These are phyloP conservation scores for Mesopsocus fuscifrons DNA, from an alignment of 2,888 invertebrate species.

Conservation along the genomic window DNA sequence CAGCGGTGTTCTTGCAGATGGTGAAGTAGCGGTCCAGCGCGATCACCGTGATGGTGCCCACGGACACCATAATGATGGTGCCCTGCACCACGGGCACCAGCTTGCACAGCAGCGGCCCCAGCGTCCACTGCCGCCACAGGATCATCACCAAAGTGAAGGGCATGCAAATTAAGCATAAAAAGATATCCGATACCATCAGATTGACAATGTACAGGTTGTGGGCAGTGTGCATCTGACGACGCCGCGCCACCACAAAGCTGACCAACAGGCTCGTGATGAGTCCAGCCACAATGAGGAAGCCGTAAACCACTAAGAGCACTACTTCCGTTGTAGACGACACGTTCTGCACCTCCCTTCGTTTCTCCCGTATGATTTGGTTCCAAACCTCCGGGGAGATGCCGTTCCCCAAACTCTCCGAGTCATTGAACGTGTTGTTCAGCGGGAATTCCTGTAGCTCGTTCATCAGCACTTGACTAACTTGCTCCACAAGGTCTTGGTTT, in stretches of 20 bases:
- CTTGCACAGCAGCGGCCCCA: constrained; percentile 35
- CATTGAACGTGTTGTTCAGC: constrained; percentile 10
- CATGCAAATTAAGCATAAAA: constrained; percentile 35
- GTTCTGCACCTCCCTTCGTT: constrained; percentile 15
- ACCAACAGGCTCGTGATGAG: constrained; percentile 23
- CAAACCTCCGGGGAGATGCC: constrained; percentile 8
- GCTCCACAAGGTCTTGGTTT: too few relatives aligned
- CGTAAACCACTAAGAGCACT: constrained; percentile 22
- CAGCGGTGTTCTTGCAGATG: constrained; percentile 23
- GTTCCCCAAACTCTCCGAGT: constrained; percentile 7
- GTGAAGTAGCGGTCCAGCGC: constrained; percentile 26
- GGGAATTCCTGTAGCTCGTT: too few relatives aligned
- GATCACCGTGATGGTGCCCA: constrained; percentile 38
- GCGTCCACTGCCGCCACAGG: constrained; percentile 29
- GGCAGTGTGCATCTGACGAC: constrained; percentile 21
- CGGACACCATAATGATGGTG: constrained; percentile 37
- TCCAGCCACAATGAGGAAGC: constrained; percentile 22
- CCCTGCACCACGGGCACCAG: constrained; percentile 34
- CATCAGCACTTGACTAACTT: too few relatives aligned
- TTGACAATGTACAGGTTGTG: constrained; percentile 36
- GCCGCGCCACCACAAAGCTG: constrained; percentile 22
- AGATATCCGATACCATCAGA: constrained; percentile 34
- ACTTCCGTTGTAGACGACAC: constrained; percentile 17
- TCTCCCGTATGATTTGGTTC: constrained; percentile 14
- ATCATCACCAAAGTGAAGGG: constrained; percentile 35